Conservation (phyloP, 2,888 invertebrate species). For the Coleophora deauratella region DNA sequence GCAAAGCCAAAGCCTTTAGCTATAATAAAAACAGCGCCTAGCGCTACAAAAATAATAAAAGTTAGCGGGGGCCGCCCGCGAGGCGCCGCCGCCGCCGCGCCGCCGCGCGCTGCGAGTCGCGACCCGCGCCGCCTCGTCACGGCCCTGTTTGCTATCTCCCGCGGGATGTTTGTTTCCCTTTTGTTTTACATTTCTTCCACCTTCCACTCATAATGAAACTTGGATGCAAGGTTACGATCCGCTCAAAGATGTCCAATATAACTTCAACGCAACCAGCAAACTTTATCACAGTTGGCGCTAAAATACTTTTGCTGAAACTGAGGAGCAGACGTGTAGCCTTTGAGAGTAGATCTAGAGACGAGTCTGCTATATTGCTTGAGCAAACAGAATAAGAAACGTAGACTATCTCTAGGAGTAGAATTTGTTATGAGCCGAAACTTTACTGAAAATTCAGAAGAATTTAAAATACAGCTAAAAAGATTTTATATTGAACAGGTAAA, state of each 20-base stretch:
- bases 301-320: conserved; percentile 10
- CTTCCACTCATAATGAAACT: conserved; percentile 36
- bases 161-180: conserved; percentile 36
- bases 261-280: too few relatives aligned
- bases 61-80: conserved; percentile 49
- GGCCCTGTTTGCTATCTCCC: conserved; percentile 51
- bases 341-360: conserved; percentile 14
- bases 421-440: conserved; percentile 8
- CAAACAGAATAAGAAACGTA: conserved; percentile 16
- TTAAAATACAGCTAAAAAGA: conserved; percentile 4
- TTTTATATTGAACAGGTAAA: too few relatives aligned
- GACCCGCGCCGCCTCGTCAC: conserved; percentile 31
- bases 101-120: conserved; percentile 20
- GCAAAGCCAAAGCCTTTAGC: conserved; percentile 38
- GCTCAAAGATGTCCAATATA: conserved; percentile 1
- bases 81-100: conserved; percentile 30
- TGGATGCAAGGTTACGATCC: conserved; percentile 10
- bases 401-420: conserved; percentile 12
- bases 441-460: conserved; percentile 3
- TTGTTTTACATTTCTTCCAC: conserved; percentile 38
- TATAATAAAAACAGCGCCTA: conserved; percentile 50
- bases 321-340: conserved; percentile 11
- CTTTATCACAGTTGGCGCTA: too few relatives aligned
- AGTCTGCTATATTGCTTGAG: conserved; percentile 10
- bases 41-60: conserved; percentile 63